Base-by-base conservation (phyloP, 2,888 invertebrate species). In the Sesamia inferens region DNA sequence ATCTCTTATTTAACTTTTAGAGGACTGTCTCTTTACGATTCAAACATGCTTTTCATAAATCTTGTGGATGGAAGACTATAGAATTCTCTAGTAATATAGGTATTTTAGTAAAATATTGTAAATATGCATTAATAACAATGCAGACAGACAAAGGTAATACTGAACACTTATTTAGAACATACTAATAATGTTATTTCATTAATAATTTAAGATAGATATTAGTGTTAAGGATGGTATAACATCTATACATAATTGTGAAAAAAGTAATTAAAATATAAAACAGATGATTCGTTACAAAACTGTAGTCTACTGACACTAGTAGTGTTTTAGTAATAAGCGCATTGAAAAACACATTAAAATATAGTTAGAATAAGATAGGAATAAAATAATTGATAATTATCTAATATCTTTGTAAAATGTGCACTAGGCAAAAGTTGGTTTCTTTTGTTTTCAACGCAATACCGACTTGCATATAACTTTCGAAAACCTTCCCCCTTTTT, bases 351-450 rank as follows among this genome's bases (percentile, higher is more conserved):
- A 19, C 19, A 51, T 14, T 57, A 11, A n/a, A 14, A 16, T 47
- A 10, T 16, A 65, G 6, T 5, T 31, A 71, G n/a, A 58, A 13
- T 69, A 63, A 13, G 10, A 31, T 31, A 31, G 31, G 31, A 31
- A 57, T 69, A 69, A n/a, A 77, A 5, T 16, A 44, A n/a, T 58
- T 22, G 4, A 2, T 48, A 58, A 42, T 6, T 13, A 11, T n/a
- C n/a, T n/a, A 54, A 19, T 19, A 8, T 71, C 16, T 76, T 76
- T 64, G 64, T 76, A 59, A 64, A 72, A 79, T 76, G 72, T 76
- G 72, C 74, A 62, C 14, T 19, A n/a, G 2, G 19, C 2, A 10
- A 14, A 54, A 44, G 6, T 3, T 14, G 11, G 42, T n/a, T 24
- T 51, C 22, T 51, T 42, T 22, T 6, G 6, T 67, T 68, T 44